Conservation (phyloP, 2,888 invertebrate species). For the Lasioglossum pauxillum region DNA sequence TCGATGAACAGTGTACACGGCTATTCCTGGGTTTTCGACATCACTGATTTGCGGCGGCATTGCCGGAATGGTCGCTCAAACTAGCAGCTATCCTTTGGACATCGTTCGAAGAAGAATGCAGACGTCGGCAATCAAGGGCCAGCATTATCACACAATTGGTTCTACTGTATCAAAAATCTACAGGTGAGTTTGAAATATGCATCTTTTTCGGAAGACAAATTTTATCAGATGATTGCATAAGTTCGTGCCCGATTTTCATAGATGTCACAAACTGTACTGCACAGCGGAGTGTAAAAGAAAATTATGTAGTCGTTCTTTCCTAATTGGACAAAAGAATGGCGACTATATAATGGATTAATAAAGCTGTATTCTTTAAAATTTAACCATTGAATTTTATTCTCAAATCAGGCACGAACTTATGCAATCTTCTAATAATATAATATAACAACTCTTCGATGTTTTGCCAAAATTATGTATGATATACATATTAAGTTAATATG, state of each 20-base stretch:
- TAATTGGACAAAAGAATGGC: no score
- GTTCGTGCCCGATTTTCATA: no score
- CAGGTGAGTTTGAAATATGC: constrained; percentile 85
- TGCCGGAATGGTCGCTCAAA: constrained; percentile 97
- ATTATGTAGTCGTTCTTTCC: no score
- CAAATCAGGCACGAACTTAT: no score
- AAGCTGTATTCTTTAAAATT: no score
- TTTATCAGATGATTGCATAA: not conserved
- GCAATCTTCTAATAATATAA: no score
- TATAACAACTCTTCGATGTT: not conserved
- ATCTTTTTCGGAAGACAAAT: not conserved
- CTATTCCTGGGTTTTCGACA: constrained; percentile 83
- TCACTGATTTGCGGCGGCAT: constrained; percentile 94
- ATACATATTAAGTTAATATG: not conserved
- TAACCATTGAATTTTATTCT: no score
- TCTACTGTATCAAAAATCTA: constrained; percentile 90
- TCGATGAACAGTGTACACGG: constrained; percentile 78
- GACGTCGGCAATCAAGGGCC: constrained; percentile 87
- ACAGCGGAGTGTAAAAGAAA: no score
- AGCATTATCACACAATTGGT: constrained; percentile 86
- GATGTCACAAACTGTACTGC: no score
- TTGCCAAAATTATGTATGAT: not conserved
- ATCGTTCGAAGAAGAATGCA: constrained; percentile 93
- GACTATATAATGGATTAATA: no score
- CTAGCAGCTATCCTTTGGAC: constrained; percentile 98